phyloP scores from a whole-genome alignment of 2,797 vertebrate species.

The Sternarchorhynchus goeldii region DNA sequence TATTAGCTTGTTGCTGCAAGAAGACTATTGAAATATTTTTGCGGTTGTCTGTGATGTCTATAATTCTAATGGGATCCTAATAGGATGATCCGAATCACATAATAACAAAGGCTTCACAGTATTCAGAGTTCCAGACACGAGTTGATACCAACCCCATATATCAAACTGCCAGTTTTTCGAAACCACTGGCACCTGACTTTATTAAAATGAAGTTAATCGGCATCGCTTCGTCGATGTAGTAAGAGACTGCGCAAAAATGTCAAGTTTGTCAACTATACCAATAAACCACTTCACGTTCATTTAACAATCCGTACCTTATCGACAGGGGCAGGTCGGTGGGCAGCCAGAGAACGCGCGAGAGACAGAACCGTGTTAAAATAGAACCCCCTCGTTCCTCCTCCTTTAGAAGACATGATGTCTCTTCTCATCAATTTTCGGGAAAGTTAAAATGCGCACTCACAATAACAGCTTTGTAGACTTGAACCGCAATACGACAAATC shows the following conservation, averaged over 20 bases:
- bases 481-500: conserved; percentile 70
- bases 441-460: conserved; percentile 23
- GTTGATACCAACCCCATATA: background rate
- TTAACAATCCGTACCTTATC: conserved; percentile 81
- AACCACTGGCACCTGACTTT: background rate
- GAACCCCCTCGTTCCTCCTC: conserved; percentile 82
- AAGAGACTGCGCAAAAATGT: no score
- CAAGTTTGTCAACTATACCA: background rate
- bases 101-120: background rate
- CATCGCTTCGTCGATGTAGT: no score
- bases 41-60: background rate
- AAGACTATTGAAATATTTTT: background rate
- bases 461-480: conserved; percentile 20
- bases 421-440: conserved; percentile 53
- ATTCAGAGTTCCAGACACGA: conserved; percentile 1
- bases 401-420: conserved; percentile 72
- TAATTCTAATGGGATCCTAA: background rate
- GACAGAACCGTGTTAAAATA: conserved; percentile 96
- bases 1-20: no score
- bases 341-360: conserved; percentile 89
- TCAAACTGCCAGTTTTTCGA: background rate
- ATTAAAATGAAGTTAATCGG: no score
- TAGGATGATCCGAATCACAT: background rate
- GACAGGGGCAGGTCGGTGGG: conserved; percentile 85
- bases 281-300: background rate